A percentile compares a stretch with the other conserved stretches of the same genome.
phyloP scores from a whole-genome alignment of 1,140 invertebrate species.

The Drosophila mojavensis region DNA sequence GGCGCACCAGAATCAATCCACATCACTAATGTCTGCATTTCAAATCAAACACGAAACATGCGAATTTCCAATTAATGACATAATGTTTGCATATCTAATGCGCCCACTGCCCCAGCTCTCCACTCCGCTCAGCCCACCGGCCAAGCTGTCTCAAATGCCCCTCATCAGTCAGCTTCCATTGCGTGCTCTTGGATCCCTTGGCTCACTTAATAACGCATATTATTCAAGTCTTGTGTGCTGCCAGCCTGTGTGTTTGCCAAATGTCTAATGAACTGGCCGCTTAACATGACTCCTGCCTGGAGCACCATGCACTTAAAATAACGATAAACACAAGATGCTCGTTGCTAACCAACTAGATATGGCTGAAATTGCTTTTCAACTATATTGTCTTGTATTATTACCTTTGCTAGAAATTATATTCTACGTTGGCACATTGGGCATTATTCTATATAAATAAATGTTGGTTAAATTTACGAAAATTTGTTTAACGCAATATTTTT shows the following conservation, averaged over 20 bases:
- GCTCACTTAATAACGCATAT: conserved; percentile 62
- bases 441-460: too few species aligned
- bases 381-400: too few species aligned
- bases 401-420: too few species aligned
- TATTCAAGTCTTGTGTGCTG: conserved; percentile 50
- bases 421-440: too few species aligned
- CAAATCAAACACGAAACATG: conserved; percentile 61
- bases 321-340: conserved; percentile 18
- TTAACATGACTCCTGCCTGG: conserved; percentile 31
- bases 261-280: conserved; percentile 61
- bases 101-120: conserved; percentile 14
- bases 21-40: conserved; percentile 10
- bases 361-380: background rate
- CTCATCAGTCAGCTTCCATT: conserved; percentile 14
- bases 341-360: background rate
- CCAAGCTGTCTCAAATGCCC: background rate
- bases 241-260: conserved; percentile 29
- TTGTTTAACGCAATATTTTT: too few species aligned
- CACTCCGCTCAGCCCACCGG: background rate
- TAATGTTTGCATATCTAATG: conserved; percentile 69
- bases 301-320: conserved; percentile 24
- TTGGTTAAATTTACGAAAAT: too few species aligned
- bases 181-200: background rate
- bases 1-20: conserved; percentile 58
- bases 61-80: conserved; percentile 73